Percentiles rank a stretch among this genome's conserved stretches.
Evolutionary conservation across 2,888 invertebrate genomes (phyloP).

Genomic region (Ganaspis brasiliensis): DNA sequence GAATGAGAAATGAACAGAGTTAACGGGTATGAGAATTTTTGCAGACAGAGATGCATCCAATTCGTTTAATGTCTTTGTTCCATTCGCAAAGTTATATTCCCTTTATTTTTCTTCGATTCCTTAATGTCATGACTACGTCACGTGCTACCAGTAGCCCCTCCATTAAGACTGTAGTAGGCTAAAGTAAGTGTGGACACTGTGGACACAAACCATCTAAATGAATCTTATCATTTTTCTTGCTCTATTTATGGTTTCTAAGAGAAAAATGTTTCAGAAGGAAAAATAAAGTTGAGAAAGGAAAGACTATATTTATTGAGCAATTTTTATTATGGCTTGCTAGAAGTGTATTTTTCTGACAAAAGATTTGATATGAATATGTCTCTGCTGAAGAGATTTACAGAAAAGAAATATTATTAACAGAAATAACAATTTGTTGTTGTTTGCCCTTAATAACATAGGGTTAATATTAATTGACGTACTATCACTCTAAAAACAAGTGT

Average conservation of each 20-base stretch:
- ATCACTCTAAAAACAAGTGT: too few species aligned
- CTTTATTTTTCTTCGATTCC: too few species aligned
- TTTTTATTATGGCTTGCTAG: conserved; percentile 1
- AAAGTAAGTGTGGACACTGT: background rate
- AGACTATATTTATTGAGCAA: conserved; percentile 5
- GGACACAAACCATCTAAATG: background rate
- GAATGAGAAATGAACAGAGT: conserved; percentile 55
- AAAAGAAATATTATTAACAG: background rate
- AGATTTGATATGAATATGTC: background rate
- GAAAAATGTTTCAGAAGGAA: background rate
- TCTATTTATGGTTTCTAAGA: background rate
- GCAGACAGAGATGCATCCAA: too few species aligned
- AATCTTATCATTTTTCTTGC: background rate
- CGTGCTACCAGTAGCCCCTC: conserved; percentile 30
- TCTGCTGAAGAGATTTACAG: background rate
- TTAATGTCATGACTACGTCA: conserved; percentile 42
- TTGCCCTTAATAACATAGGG: too few species aligned
- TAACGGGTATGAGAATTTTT: conserved; percentile 59
- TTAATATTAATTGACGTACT: too few species aligned
- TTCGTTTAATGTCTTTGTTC: background rate
- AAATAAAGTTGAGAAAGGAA: background rate
- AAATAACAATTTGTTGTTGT: background rate
- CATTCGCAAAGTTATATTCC: background rate
- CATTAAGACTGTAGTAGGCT: conserved; percentile 47
- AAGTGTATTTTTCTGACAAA: conserved; percentile 1